Conservation (phyloP, 2,888 invertebrate genomes). For the Phyllotreta cruciferae region DNA sequence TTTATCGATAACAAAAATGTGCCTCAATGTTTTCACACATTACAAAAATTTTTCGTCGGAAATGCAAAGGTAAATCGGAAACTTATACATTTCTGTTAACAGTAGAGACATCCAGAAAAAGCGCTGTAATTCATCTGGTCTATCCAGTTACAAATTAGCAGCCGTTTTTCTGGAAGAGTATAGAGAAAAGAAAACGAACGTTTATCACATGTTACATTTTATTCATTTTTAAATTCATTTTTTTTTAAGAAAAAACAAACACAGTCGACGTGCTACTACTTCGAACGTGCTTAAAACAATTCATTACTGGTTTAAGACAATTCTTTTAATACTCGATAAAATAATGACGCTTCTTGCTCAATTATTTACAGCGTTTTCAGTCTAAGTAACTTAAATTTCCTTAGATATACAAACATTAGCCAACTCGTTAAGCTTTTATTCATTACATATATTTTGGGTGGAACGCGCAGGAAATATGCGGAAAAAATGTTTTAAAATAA, state of each 20-base stretch:
- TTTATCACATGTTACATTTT: conserved; percentile 14
- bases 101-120: too few species aligned
- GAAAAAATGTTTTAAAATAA: too few species aligned
- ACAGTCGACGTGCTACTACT: conserved; percentile 9
- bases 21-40: not conserved
- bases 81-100: not conserved
- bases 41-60: not conserved
- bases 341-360: too few species aligned
- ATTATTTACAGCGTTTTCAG: too few species aligned
- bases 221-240: conserved; percentile 8
- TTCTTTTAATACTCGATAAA: too few species aligned
- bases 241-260: conserved; percentile 3
- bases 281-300: conserved; percentile 14
- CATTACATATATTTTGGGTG: too few species aligned
- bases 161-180: conserved; percentile 3
- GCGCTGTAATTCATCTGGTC: not conserved
- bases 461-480: too few species aligned
- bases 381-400: too few species aligned
- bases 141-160: not conserved
- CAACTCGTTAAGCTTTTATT: too few species aligned
- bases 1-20: too few species aligned
- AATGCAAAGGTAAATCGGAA: not conserved
- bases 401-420: too few species aligned
- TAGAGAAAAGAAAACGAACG: not conserved
- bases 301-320: conserved; percentile 25